Evolutionary conservation across 2,113 vertebrate genomes (phyloP).

Genomic region (Catharus bicknelli): DNA sequence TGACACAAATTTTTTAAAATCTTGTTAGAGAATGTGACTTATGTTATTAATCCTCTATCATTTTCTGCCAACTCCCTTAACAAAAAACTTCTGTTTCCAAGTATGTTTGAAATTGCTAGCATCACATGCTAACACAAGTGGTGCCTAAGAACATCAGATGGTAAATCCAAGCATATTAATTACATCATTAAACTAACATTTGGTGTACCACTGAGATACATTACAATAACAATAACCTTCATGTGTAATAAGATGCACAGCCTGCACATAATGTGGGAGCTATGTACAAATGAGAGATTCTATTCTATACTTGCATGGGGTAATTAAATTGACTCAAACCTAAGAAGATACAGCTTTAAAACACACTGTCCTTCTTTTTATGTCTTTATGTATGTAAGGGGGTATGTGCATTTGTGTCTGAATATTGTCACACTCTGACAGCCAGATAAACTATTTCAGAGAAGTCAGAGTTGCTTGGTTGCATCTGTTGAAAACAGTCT

Average conservation of each 20-base stretch:
- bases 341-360: constrained; percentile 42
- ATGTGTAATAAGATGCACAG: constrained; percentile 59
- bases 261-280: constrained; percentile 6
- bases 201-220: constrained; percentile 62
- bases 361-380: neutral
- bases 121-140: constrained; percentile 37
- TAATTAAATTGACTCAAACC: constrained; percentile 50
- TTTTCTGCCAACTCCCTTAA: constrained; percentile 30
- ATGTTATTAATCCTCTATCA: constrained; percentile 38
- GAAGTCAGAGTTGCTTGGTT: constrained; percentile 65
- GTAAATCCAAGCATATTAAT: constrained; percentile 74
- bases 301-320: neutral
- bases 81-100: constrained; percentile 32
- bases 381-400: neutral
- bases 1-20: neutral
- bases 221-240: constrained; percentile 72
- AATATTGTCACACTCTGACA: constrained; percentile 36
- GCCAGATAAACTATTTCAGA: constrained; percentile 47
- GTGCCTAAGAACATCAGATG: constrained; percentile 66
- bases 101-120: constrained; percentile 19
- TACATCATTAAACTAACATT: constrained; percentile 73
- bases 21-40: constrained; percentile 4
- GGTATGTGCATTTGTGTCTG: neutral
- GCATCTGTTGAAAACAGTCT: constrained; percentile 72
- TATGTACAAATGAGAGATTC: constrained; percentile 32